A percentile compares a stretch with the other conserved stretches of the same genome.
Evolutionary conservation across 2,888 invertebrate genomes (phyloP).

Genomic region (Caradrina clavipalpis): DNA sequence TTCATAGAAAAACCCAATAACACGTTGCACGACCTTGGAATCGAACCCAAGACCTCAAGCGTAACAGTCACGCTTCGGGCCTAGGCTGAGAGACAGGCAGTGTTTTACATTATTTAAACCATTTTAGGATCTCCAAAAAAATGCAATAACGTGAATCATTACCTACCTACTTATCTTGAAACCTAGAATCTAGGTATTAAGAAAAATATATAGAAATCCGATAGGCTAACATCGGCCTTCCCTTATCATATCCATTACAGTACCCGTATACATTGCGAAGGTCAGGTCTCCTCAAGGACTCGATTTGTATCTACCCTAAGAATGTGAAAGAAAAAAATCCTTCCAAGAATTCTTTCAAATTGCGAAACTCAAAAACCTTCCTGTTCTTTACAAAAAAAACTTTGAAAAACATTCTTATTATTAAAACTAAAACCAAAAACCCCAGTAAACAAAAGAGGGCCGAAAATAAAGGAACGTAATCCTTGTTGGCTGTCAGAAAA

Average conservation of each 20-base stretch:
- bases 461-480: constrained; percentile 34
- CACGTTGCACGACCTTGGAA: too few species aligned
- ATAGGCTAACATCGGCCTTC: background rate
- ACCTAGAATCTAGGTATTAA: background rate
- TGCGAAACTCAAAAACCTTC: constrained; percentile 8
- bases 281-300: background rate
- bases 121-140: too few species aligned
- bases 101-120: too few species aligned
- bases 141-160: too few species aligned
- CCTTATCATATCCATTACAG: background rate
- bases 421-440: constrained; percentile 47
- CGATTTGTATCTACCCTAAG: constrained; percentile 18
- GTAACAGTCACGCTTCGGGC: too few species aligned
- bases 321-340: background rate
- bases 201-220: background rate
- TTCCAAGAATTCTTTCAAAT: background rate
- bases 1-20: too few species aligned
- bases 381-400: constrained; percentile 1
- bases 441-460: constrained; percentile 48
- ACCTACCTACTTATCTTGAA: too few species aligned
- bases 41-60: too few species aligned
- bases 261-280: background rate
- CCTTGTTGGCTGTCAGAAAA: constrained; percentile 53
- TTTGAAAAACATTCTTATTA: constrained; percentile 26
- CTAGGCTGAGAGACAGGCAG: too few species aligned